Base-by-base conservation (phyloP, 2,113 vertebrate species). In the Aleadryas rufinucha region DNA sequence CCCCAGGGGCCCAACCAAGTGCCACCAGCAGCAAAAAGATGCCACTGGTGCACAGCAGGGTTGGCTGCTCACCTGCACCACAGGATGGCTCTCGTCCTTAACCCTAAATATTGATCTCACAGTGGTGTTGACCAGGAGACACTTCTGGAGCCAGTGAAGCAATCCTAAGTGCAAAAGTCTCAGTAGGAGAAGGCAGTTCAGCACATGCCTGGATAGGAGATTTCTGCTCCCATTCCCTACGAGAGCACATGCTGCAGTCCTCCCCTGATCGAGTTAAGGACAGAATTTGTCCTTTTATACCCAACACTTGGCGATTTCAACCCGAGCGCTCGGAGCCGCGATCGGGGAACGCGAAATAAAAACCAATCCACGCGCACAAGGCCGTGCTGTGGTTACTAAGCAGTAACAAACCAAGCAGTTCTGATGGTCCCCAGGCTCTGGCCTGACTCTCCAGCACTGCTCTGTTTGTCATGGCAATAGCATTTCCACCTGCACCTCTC, bases 401-500 rank as follows among this genome's bases (percentile, higher is more conserved):
- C 54, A 88, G 41, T 6, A 81, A 90, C 3, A 90, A 92, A 93
- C 4, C 28, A 75, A 86, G 64, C 56, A 64, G 15, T 21, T 80
- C 30, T 89, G 90, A 92, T 81, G 60, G 80, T 93, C 95, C 68
- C 76, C 56, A 49, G 16, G 92, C 72, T 84, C 76, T 35, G 66
- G 59, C 31, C 54, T 56, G 60, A 60, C 61, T 22, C 61, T 54
- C 52, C 93, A 82, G 93, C 72, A 10, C 79, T 39, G 60, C 18
- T 27, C 41, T 56, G 71, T 68, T 84, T 93, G 86, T 84, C 93
- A 84, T 60, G 53, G 90, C 85, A 94, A 90, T 87, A 95, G 79
- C 90, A 93, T 92, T 92, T 83, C 95, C 95, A 96, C 95, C 93
- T 95, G 96, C 95, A 92, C 83, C 92, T 90, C 78, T 86, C 75